phyloP scores from a whole-genome alignment of 2,113 vertebrate species.

The Anoplopoma fimbria region DNA sequence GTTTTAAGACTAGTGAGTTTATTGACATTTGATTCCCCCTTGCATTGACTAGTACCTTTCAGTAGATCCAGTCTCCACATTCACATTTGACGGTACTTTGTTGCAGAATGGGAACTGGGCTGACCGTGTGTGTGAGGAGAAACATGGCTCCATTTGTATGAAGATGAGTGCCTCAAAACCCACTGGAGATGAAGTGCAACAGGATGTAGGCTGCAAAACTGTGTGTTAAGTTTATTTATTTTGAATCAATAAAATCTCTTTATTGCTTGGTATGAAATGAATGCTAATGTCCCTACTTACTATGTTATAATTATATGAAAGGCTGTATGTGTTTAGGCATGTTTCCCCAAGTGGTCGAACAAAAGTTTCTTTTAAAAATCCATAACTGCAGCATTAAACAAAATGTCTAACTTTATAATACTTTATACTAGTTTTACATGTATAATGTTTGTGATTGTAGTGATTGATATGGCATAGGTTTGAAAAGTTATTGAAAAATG shows the following conservation, averaged over 20 bases:
- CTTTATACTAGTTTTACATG: not conserved
- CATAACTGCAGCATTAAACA: not conserved
- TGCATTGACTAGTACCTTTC: not conserved
- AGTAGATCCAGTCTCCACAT: not conserved
- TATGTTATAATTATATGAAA: not conserved
- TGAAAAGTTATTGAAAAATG: not conserved
- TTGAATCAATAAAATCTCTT: no score
- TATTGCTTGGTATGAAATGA: no score
- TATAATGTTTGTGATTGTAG: not conserved
- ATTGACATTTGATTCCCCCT: not conserved
- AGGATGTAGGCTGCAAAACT: slow-evolving; percentile 83
- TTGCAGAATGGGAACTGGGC: slow-evolving; percentile 89
- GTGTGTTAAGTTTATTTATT: slow-evolving; percentile 76
- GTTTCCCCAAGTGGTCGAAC: not conserved
- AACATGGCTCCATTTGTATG: slow-evolving; percentile 88
- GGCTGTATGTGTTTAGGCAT: not conserved
- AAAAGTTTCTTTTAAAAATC: not conserved
- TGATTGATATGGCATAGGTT: not conserved
- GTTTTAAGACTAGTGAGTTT: not conserved
- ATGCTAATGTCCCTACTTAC: not conserved
- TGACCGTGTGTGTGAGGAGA: slow-evolving; percentile 85
- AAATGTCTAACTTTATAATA: not conserved
- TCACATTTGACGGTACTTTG: not conserved
- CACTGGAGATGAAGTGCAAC: slow-evolving; percentile 61
- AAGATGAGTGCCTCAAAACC: slow-evolving; percentile 75